Base-by-base conservation (phyloP, 2,113 vertebrate genomes). In the Dolichallabes microphthalmus region DNA sequence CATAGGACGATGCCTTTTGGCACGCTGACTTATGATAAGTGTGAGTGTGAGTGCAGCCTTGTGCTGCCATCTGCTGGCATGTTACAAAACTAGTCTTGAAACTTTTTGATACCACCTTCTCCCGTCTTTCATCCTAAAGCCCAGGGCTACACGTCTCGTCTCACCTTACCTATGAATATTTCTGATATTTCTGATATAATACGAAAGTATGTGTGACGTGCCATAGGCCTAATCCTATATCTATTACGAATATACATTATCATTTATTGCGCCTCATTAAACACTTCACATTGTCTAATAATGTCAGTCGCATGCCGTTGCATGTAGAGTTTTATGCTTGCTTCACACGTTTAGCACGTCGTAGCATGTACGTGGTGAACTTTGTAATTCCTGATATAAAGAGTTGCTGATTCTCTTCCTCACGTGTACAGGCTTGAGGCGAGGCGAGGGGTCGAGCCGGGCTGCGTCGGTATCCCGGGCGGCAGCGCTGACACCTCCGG, bases 401-500 rank as follows among this genome's bases (percentile, higher is more conserved):
- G 30, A 32, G 25, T 27, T 32, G 17, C 75, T 15, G 30, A 58
- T 60, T 68, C 12, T 25, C 19, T 55, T 22, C 39, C 93, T 96
- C 92, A 97, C 96, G 93, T 90, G 93, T 96, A 91, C 96, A 97
- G 88, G 92, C 92, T 50, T 95, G 89, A 15, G 93, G 87, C 7
- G 95, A 96, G 50, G 90, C 94, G 78, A 95, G 61, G 25, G 95
- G 92, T 85, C 94, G 91, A 3, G 86, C 92, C 4, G 87, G 93
- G 50, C 92, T 94, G 2, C 96, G 92, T 85, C 94, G 94, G 35
- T 94, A 96, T 22, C 97, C 96, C 0, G 92, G 90, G 50, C 93
- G 94, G 92, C 96, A 97, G 64, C 96, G 93, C 45, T 97, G 96
- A 90, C 96, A 97, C 61, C 94, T 93, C 20, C 94, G 93, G 1